Conservation (phyloP, 2,113 vertebrate genomes). For the Bos indicus region DNA sequence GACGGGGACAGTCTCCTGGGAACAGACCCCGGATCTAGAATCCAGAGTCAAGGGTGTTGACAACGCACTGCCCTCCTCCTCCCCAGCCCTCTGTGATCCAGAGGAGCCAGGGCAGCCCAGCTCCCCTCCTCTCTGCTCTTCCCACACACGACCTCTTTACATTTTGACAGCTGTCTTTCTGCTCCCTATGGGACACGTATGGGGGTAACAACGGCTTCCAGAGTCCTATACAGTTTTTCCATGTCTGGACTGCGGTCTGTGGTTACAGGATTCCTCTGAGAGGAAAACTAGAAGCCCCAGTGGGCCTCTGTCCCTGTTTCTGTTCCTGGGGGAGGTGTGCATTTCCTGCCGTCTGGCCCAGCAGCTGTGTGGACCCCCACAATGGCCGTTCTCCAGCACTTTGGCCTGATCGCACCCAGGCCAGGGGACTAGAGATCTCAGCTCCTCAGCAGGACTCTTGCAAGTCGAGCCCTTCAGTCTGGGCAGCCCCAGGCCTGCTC, state of each 20-base stretch:
- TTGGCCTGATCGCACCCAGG: not conserved
- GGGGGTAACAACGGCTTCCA: not conserved
- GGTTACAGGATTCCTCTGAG: not conserved
- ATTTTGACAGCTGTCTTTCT: not conserved
- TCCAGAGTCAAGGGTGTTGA: not conserved
- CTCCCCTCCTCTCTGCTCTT: not conserved
- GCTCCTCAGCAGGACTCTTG: not conserved
- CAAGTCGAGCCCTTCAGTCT: not conserved
- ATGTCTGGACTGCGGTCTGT: slow-evolving; percentile 49
- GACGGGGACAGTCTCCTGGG: not conserved
- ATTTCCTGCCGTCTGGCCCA: not conserved
- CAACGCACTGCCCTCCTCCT: fast-evolving
- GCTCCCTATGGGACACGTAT: not conserved
- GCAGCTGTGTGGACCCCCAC: not conserved
- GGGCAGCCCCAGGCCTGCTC: not conserved
- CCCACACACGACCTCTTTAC: not conserved
- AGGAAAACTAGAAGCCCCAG: not conserved
- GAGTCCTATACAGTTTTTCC: not conserved
- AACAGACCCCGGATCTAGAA: not conserved
- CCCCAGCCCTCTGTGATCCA: not conserved
- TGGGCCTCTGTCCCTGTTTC: not conserved
- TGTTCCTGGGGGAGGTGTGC: not conserved
- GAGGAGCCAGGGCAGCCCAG: not conserved
- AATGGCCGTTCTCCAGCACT: not conserved
- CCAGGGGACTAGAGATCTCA: not conserved